phyloP scores from a whole-genome alignment of 2,797 vertebrate genomes.

The Babyrousa celebensis region DNA sequence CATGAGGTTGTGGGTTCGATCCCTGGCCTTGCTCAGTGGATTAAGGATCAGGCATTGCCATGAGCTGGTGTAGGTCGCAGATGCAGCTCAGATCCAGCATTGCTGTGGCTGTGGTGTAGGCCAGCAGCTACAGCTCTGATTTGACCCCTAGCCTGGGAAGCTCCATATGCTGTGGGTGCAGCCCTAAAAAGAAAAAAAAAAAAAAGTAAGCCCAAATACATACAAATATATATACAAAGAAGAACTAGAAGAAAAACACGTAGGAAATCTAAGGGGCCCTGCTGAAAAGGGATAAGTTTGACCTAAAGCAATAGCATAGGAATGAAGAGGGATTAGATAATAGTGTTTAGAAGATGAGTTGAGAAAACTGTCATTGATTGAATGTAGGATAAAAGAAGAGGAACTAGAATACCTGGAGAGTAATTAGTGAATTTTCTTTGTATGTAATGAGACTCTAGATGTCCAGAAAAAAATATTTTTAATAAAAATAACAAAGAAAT shows the following conservation, averaged over 20 bases:
- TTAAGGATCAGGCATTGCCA: too few species aligned
- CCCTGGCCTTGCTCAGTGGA: too few species aligned
- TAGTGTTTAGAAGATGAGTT: not conserved
- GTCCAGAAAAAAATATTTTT: constrained; percentile 21
- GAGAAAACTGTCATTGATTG: not conserved
- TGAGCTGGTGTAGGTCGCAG: too few species aligned
- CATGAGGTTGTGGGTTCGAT: too few species aligned
- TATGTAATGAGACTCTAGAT: not conserved
- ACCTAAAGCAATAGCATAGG: not conserved
- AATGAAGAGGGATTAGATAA: not conserved
- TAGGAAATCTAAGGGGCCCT: not conserved
- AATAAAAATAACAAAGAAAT: not conserved
- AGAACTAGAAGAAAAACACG: not conserved
- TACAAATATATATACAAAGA: not conserved
- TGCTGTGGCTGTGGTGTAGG: too few species aligned
- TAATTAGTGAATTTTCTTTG: not conserved
- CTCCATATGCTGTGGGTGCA: too few species aligned
- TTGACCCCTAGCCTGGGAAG: too few species aligned
- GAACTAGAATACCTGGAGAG: not conserved
- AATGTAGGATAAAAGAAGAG: not conserved
- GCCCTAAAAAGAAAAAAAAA: too few species aligned
- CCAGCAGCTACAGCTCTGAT: too few species aligned
- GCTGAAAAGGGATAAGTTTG: not conserved
- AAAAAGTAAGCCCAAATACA: not conserved
- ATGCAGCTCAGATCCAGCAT: too few species aligned